These are phyloP conservation scores for Lithophane leautieri DNA, from an alignment of 2,888 invertebrate genomes.

Conservation along the genomic window DNA sequence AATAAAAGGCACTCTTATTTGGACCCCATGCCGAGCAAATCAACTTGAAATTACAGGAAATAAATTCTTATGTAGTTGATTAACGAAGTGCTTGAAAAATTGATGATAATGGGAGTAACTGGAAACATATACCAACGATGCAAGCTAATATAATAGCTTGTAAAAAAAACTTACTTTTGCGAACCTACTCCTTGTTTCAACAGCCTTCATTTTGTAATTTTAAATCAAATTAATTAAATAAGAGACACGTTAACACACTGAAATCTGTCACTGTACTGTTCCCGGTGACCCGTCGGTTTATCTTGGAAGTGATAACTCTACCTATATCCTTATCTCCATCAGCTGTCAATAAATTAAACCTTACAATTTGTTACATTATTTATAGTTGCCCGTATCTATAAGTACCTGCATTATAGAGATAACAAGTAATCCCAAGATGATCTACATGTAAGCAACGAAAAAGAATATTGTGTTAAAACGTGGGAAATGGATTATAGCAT, in stretches of 20 bases:
- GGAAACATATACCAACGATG: too few relatives aligned
- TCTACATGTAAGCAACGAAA: slow-evolving; percentile 7
- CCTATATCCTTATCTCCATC: slow-evolving; percentile 76
- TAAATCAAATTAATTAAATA: slow-evolving; percentile 29
- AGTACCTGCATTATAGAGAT: slow-evolving; percentile 42
- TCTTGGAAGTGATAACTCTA: slow-evolving; percentile 73
- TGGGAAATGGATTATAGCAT: slow-evolving; percentile 23
- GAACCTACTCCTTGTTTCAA: slow-evolving; percentile 73
- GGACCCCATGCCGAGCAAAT: background rate
- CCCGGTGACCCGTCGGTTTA: slow-evolving; percentile 70
- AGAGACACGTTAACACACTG: slow-evolving; percentile 61
- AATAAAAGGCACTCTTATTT: background rate
- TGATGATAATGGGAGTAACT: too few relatives aligned
- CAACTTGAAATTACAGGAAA: background rate
- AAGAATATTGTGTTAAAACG: slow-evolving; percentile 14
- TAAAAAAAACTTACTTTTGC: slow-evolving; percentile 55
- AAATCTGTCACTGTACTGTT: slow-evolving; percentile 69
- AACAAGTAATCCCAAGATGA: slow-evolving; percentile 30
- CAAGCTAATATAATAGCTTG: too few relatives aligned
- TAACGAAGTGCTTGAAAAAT: too few relatives aligned
- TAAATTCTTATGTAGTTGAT: background rate
- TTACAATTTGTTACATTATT: slow-evolving; percentile 41
- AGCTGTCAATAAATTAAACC: slow-evolving; percentile 75
- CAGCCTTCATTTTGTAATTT: slow-evolving; percentile 73
- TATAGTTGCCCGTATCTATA: slow-evolving; percentile 31